Evolutionary conservation across 2,888 invertebrate genomes (phyloP), one percentile per base, ranked within the genome.

Genomic region (Atethmia centrago): DNA sequence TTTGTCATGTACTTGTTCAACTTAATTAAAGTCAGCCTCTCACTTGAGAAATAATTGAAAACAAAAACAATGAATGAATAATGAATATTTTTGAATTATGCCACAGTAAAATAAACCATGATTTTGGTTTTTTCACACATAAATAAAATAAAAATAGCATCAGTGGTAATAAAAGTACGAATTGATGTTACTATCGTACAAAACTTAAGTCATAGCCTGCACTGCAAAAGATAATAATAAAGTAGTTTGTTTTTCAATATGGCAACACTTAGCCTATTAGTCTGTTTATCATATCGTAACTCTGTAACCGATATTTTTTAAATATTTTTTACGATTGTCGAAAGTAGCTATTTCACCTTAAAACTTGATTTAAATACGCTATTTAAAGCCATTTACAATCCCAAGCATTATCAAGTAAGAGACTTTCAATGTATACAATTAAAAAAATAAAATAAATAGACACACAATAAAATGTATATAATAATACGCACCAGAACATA

Each of bases 371-470:
- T 25, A 45, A 63, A 59, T n/a, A 63, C 3, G 4, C 14, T 31
- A 28, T 45, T 31, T 40, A 59, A 67, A 64, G 21, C 53, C 12
- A 14, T 14, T 19, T 10, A 45, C 5, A 47, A 25, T 59, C 4
- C 21, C n/a, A 66, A 82, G 56, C 76, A 84, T 74, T 79, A 80
- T 61, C 63, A 78, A 84, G 64, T 66, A 59, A 82, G 71, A 80
- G 59, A 68, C 58, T 19, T 16, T 47, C 36, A 40, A 3, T 25
- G 73, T 79, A 75, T 68, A 86, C 83, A 80, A 72, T 82, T 79
- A 77, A 83, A 86, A 84, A 80, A 84, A 78, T 80, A 82, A 87
- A 87, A 87, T 87, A 87, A 87, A 87, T 87, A 87, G 87, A 87
- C 87, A 87, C 84, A 70, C 64, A 84, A 82, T 80, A 85, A 79